These are phyloP conservation scores for Sapajus apella DNA, from an alignment of 2,113 vertebrate genomes.

Conservation along the genomic window DNA sequence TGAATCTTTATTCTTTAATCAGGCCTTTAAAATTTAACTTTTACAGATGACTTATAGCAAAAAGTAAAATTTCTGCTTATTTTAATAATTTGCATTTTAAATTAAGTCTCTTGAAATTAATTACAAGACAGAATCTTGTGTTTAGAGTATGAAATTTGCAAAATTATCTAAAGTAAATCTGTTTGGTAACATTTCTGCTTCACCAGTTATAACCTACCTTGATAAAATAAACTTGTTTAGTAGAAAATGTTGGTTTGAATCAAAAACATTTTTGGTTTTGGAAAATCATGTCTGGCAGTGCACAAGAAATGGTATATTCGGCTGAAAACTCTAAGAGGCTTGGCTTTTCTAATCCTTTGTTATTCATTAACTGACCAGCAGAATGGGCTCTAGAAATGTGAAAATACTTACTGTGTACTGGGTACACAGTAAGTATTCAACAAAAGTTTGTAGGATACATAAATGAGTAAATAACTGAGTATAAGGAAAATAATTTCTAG, in stretches of 20 bases:
- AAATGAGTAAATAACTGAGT: not conserved
- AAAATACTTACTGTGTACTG: not conserved
- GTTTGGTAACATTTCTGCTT: slow-evolving; percentile 5
- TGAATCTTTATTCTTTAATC: not conserved
- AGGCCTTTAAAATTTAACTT: not conserved
- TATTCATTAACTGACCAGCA: not conserved
- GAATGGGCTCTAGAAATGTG: not conserved
- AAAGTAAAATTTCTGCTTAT: slow-evolving; percentile 23
- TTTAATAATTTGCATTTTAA: slow-evolving; percentile 51
- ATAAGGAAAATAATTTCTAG: not conserved
- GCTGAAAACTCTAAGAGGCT: not conserved
- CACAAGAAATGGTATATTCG: not conserved
- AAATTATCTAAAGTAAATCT: slow-evolving; percentile 47
- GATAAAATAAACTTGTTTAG: not conserved
- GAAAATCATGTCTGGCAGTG: not conserved
- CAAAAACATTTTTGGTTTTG: not conserved
- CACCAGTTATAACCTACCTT: not conserved
- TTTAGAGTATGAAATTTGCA: slow-evolving; percentile 43
- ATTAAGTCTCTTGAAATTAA: slow-evolving; percentile 70
- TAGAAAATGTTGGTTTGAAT: not conserved
- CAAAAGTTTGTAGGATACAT: not conserved
- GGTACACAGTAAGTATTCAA: not conserved
- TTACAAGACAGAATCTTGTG: slow-evolving; percentile 47
- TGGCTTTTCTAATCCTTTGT: not conserved
- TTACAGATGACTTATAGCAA: slow-evolving; percentile 41